Evolutionary conservation across 2,113 vertebrate species (phyloP).

Genomic region (Kryptolebias marmoratus): DNA sequence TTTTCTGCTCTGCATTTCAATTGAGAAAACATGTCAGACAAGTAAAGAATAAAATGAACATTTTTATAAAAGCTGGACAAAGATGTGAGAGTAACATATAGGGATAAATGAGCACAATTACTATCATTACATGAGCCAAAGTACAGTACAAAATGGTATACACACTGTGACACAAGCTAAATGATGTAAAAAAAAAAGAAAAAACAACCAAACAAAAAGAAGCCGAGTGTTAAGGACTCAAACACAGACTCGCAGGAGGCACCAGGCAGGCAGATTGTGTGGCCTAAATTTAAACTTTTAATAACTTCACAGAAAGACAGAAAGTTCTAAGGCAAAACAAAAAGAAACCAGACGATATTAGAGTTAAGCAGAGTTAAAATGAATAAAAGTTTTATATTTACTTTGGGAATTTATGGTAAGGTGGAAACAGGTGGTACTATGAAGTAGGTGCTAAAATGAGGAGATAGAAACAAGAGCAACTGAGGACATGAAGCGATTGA

Average conservation of each 20-base stretch:
- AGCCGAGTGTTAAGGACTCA: background rate
- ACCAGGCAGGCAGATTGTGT: background rate
- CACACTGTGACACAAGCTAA: background rate
- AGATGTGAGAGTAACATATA: background rate
- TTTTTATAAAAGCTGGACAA: background rate
- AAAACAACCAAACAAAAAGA: background rate
- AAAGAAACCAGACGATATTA: too few relatives aligned
- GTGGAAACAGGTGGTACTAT: too few relatives aligned
- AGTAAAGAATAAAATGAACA: constrained; percentile 1
- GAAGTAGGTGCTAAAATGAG: too few relatives aligned
- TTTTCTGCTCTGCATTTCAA: background rate
- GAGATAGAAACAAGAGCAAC: too few relatives aligned
- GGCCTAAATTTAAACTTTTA: too few relatives aligned
- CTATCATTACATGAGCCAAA: background rate
- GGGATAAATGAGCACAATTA: background rate
- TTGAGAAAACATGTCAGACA: background rate
- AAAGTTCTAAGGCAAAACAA: too few relatives aligned
- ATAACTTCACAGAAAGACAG: too few relatives aligned
- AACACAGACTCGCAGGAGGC: background rate
- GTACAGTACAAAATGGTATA: background rate
- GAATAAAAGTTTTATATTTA: too few relatives aligned
- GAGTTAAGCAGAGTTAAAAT: too few relatives aligned
- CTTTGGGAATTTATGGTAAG: too few relatives aligned
- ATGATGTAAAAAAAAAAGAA: background rate
- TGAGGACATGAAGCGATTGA: too few relatives aligned